phyloP scores from a whole-genome alignment of 1,140 invertebrate genomes.

The Lepidotrigona ventralis region DNA sequence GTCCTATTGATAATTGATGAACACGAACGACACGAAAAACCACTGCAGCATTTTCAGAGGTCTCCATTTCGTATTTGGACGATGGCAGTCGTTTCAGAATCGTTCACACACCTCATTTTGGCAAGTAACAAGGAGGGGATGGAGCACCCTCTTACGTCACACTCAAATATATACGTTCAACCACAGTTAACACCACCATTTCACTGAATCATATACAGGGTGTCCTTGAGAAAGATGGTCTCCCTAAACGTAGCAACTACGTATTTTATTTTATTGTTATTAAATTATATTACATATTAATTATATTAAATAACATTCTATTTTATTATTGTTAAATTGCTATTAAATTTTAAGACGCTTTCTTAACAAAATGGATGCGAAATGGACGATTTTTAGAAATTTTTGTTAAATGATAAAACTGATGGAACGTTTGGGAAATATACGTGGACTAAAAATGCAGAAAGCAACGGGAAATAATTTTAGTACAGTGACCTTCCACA shows the following conservation, averaged over 20 bases:
- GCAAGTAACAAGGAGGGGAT: constrained; percentile 10
- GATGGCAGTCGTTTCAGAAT: constrained; percentile 29
- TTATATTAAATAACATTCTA: too few relatives aligned
- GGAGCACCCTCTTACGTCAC: constrained; percentile 53
- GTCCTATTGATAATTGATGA: constrained; percentile 6
- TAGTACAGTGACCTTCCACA: not conserved
- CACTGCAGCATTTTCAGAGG: constrained; percentile 13
- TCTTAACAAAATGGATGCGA: not conserved
- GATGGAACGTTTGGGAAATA: not conserved
- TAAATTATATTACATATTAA: not conserved
- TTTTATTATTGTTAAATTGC: not conserved
- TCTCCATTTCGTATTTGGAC: constrained; percentile 25
- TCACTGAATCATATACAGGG: not conserved
- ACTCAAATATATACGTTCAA: constrained; percentile 20
- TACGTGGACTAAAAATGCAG: not conserved
- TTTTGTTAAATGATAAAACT: not conserved
- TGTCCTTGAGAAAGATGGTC: not conserved
- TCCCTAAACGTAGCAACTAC: not conserved
- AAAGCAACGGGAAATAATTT: not conserved
- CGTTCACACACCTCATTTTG: constrained; percentile 48
- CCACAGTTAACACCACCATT: not conserved
- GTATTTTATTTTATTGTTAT: not conserved
- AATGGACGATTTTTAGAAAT: not conserved
- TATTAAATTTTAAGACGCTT: not conserved
- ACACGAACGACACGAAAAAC: constrained; percentile 4